Conservation (phyloP, 2,888 invertebrate species). For the Thymelicus acteon region DNA sequence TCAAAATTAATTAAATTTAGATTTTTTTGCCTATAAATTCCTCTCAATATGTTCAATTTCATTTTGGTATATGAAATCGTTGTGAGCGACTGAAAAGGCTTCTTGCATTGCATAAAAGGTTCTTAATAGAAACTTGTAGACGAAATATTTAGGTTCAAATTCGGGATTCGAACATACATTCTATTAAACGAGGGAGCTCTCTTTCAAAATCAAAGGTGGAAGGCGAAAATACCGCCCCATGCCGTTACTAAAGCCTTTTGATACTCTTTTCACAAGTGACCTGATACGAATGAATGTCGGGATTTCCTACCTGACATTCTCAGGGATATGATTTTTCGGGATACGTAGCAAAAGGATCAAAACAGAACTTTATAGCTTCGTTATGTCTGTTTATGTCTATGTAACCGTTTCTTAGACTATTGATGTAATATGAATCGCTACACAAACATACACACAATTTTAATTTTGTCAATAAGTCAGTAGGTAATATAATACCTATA, state of each 20-base stretch:
- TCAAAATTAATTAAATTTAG: too few species aligned
- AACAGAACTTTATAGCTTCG: background rate
- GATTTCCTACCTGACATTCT: background rate
- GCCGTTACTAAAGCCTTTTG: conserved; percentile 12
- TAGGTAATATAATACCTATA: too few species aligned
- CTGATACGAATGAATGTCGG: conserved; percentile 8
- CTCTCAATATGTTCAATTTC: background rate
- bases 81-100: background rate
- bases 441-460: too few species aligned
- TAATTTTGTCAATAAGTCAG: too few species aligned
- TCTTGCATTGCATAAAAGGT: background rate
- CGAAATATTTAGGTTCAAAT: background rate
- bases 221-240: conserved; percentile 5
- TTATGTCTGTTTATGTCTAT: too few species aligned
- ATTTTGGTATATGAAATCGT: background rate
- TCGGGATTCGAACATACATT: background rate
- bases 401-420: too few species aligned
- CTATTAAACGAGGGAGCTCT: background rate
- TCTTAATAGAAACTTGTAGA: conserved; percentile 1
- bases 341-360: background rate
- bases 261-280: conserved; percentile 15
- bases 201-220: background rate
- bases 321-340: background rate
- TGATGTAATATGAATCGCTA: too few species aligned
- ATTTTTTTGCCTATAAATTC: background rate